These are phyloP conservation scores for Popillia japonica DNA, from an alignment of 1,140 invertebrate genomes.

Conservation along the genomic window DNA sequence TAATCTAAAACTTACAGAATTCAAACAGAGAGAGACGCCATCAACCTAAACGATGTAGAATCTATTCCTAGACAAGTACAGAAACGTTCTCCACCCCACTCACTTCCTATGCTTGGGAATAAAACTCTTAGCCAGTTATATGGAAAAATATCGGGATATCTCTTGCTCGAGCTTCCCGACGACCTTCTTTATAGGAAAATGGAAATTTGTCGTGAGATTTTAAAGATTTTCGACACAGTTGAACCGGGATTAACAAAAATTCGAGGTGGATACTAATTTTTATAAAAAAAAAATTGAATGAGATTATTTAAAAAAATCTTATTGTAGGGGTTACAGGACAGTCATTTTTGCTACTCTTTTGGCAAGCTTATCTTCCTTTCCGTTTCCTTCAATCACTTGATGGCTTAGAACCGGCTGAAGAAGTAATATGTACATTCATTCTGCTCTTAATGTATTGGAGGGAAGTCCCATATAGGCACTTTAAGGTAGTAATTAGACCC, in stretches of 20 bases:
- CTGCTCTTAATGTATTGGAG: too few relatives aligned
- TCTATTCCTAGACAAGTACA: constrained; percentile 69
- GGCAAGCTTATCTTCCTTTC: too few relatives aligned
- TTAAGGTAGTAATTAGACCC: too few relatives aligned
- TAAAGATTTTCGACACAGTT: constrained; percentile 71
- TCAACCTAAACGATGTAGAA: constrained; percentile 69
- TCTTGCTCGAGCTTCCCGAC: constrained; percentile 70
- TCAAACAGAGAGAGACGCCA: constrained; percentile 68
- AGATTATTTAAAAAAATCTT: too few relatives aligned
- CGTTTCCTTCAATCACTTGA: too few relatives aligned
- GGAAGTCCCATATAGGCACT: too few relatives aligned
- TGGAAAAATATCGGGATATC: constrained; percentile 69
- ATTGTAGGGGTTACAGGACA: too few relatives aligned
- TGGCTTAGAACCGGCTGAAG: too few relatives aligned
- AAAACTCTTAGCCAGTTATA: constrained; percentile 74
- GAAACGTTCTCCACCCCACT: constrained; percentile 68
- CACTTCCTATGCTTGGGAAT: constrained; percentile 72
- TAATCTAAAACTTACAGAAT: constrained; percentile 59
- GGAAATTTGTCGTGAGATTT: constrained; percentile 73
- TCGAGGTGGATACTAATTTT: constrained; percentile 63
- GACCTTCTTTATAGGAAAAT: constrained; percentile 69
- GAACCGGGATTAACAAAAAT: constrained; percentile 76
- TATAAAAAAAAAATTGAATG: too few relatives aligned
- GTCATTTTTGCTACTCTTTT: too few relatives aligned
- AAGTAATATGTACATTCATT: too few relatives aligned